A percentile compares a stretch with the other conserved stretches of the same genome.
phyloP scores from a whole-genome alignment of 2,797 vertebrate species.

The Fringilla coelebs region DNA sequence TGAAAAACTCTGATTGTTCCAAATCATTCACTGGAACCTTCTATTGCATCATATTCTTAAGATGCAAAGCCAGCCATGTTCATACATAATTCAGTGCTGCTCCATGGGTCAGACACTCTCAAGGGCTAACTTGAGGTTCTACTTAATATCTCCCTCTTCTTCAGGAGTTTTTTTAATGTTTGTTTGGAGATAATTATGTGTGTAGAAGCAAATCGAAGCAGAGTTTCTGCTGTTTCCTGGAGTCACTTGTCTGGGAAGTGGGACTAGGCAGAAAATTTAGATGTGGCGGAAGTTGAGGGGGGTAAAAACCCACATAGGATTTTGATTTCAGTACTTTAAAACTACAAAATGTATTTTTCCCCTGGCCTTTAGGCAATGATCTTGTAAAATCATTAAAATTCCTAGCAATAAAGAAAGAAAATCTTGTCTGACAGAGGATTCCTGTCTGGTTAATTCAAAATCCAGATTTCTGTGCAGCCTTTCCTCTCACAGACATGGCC shows the following conservation, averaged over 20 bases:
- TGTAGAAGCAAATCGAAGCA: neutral
- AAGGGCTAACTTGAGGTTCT: neutral
- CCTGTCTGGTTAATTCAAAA: neutral
- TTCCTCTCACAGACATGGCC: neutral
- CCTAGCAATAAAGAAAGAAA: neutral
- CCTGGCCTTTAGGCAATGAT: neutral
- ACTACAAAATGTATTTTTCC: neutral
- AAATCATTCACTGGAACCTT: neutral
- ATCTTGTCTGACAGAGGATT: neutral
- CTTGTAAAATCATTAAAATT: conserved; percentile 22
- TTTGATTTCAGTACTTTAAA: neutral
- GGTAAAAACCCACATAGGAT: neutral
- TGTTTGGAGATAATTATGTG: conserved; percentile 15
- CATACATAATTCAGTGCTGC: conserved; percentile 4
- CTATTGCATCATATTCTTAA: neutral
- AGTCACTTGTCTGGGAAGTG: neutral
- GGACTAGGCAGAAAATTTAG: neutral
- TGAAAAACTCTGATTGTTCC: neutral
- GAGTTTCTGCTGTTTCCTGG: conserved; percentile 2
- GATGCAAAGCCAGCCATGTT: neutral
- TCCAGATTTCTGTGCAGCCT: neutral
- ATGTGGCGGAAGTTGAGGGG: neutral
- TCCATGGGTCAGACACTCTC: conserved; percentile 14
- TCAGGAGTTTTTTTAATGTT: conserved; percentile 30
- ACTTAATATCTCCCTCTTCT: neutral